Conservation (phyloP, 2,888 invertebrate species). For the Alloscopus bannaensis region DNA sequence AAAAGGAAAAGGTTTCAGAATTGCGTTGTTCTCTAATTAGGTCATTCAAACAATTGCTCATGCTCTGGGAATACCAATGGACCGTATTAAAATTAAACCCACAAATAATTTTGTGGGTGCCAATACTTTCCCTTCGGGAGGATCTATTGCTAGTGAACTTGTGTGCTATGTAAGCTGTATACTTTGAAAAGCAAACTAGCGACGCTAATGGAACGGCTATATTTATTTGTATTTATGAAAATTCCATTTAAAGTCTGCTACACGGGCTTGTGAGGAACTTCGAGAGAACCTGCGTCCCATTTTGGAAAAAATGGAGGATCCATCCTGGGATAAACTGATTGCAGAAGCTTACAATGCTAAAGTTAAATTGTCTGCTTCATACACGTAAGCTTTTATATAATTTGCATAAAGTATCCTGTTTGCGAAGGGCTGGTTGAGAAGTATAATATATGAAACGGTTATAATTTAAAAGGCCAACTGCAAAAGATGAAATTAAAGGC, state of each 20-base stretch:
- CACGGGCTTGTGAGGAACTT: constrained; percentile 75
- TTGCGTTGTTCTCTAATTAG: no score
- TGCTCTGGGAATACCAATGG: constrained; percentile 75
- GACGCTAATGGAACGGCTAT: no score
- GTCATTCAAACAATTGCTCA: constrained; percentile 76
- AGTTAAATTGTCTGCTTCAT: constrained; percentile 64
- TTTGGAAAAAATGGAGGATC: constrained; percentile 73
- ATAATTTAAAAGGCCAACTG: constrained; percentile 52
- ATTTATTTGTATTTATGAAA: no score
- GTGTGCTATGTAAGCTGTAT: constrained; percentile 74
- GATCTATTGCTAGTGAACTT: constrained; percentile 74
- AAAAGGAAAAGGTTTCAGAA: no score
- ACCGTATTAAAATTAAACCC: constrained; percentile 74
- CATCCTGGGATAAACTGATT: constrained; percentile 69
- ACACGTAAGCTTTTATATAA: constrained; percentile 65
- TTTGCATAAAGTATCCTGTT: no score
- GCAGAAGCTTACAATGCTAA: constrained; percentile 56
- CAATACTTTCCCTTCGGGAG: constrained; percentile 75
- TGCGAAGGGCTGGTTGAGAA: no score
- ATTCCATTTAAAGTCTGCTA: constrained; percentile 74
- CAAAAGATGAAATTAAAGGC: constrained; percentile 66
- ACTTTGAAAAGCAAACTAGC: no score
- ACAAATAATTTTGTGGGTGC: constrained; percentile 74
- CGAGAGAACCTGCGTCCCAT: constrained; percentile 75
- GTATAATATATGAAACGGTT: no score